Base-by-base conservation (phyloP, 2,888 invertebrate species). In the Harmothoe impar region DNA sequence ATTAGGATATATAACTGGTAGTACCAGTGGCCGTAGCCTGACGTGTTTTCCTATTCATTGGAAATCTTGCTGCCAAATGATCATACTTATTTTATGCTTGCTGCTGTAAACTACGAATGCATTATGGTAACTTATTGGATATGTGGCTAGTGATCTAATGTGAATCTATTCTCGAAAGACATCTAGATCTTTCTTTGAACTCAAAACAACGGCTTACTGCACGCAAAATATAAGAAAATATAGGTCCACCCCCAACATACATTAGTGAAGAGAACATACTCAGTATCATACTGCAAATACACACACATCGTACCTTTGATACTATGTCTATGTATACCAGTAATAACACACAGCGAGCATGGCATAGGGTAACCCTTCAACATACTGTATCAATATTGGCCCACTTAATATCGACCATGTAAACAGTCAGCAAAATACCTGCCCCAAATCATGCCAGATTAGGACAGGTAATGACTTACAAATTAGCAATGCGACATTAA, bases 231-330 rank as follows among this genome's bases (percentile, higher is more conserved):
- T n/a, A n/a, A n/a, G n/a, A n/a, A n/a, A n/a, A n/a, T n/a, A n/a
- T n/a, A n/a, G n/a, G n/a, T n/a, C 62, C 20, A 20, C 15, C 3
- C 20, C 62, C n/a, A 20, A 62, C 62, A 62, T 62, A 7, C 20
- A 62, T 7, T 15, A 62, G 3, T 62, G 23, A 20, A 62, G n/a
- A 12, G n/a, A n/a, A 62, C 7, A 62, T 62, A n/a, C 17, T 52
- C 62, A 62, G 62, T n/a, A 62, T n/a, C n/a, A n/a, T n/a, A n/a
- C n/a, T n/a, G n/a, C 62, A 62, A 20, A 62, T 62, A 62, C 15
- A n/a, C 62, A 43, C 43, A 43, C 7, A n/a, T 15, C 15, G 62
- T 20, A 62, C 23, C 62, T 62, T 62, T 62, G 20, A 20, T 62
- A 43, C 20, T 62, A 52, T 52, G 17, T 17, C 17, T 52, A 10